Percentiles rank a stretch among this genome's conserved stretches.
phyloP scores from a whole-genome alignment of 2,113 vertebrate genomes.

The Geococcyx californianus region DNA sequence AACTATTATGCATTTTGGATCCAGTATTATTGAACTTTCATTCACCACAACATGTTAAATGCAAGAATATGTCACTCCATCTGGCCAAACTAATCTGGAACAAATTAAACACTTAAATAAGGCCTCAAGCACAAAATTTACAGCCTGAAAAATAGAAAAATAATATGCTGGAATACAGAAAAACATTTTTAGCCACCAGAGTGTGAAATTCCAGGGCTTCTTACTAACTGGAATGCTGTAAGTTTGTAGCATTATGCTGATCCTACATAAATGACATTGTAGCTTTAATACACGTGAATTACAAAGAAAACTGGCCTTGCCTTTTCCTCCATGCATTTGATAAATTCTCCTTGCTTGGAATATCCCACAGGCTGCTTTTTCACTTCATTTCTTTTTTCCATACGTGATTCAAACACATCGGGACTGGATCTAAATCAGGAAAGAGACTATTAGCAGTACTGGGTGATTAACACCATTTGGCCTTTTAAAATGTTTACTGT shows the following conservation, averaged over 20 bases:
- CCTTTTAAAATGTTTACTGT: not conserved
- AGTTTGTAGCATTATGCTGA: not conserved
- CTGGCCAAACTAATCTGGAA: not conserved
- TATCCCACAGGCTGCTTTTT: slow-evolving; percentile 82
- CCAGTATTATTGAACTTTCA: not conserved
- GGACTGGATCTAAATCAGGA: slow-evolving; percentile 80
- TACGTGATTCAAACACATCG: slow-evolving; percentile 81
- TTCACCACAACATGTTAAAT: not conserved
- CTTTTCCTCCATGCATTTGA: slow-evolving; percentile 85
- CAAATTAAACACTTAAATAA: not conserved
- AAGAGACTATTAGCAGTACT: not conserved
- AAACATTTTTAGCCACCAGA: not conserved
- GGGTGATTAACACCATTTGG: not conserved
- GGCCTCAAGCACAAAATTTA: not conserved
- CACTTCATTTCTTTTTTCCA: slow-evolving; percentile 81
- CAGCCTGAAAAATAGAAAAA: not conserved
- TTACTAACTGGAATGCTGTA: rapidly evolving
- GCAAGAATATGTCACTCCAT: not conserved
- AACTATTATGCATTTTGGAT: not conserved
- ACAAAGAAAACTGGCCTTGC: slow-evolving; percentile 43
- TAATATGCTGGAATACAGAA: not conserved
- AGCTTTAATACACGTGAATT: not conserved
- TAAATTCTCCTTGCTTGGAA: slow-evolving; percentile 88
- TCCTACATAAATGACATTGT: not conserved
- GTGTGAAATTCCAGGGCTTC: not conserved